phyloP scores from a whole-genome alignment of 2,797 vertebrate species.

The Diplodus puntazzo region DNA sequence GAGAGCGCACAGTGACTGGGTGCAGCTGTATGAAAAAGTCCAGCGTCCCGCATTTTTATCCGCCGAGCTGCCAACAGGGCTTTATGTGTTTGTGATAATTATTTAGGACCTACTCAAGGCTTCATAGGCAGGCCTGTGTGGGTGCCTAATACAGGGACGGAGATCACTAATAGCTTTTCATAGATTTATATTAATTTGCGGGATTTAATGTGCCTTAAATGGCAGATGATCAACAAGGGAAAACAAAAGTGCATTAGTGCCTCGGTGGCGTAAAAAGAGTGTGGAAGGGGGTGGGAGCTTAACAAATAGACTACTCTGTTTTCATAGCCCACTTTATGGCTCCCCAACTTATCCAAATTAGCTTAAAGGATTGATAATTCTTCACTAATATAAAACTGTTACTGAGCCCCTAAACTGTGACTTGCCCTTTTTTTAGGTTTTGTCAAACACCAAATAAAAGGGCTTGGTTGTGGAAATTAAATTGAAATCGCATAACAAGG shows the following conservation, averaged over 20 bases:
- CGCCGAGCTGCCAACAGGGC: background rate
- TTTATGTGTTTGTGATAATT: constrained; percentile 28
- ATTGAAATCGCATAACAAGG: constrained; percentile 89
- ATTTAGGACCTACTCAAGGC: constrained; percentile 42
- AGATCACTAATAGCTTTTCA: constrained; percentile 80
- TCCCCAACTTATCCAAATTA: constrained; percentile 90
- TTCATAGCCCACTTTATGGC: constrained; percentile 86
- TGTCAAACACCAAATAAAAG: constrained; percentile 86
- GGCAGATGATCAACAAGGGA: constrained; percentile 85
- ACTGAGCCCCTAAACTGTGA: constrained; percentile 88
- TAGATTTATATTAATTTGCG: constrained; percentile 88
- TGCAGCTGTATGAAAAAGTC: constrained; percentile 1
- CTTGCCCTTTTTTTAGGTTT: constrained; percentile 85
- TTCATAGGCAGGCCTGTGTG: constrained; percentile 51
- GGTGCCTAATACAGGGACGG: constrained; percentile 54
- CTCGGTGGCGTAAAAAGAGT: constrained; percentile 83
- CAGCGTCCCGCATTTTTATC: background rate
- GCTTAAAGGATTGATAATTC: constrained; percentile 92
- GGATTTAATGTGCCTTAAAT: constrained; percentile 86
- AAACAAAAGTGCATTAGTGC: constrained; percentile 87
- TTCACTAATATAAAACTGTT: constrained; percentile 90
- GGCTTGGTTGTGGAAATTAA: constrained; percentile 91
- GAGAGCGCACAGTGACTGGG: background rate
- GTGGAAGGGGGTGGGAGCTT: constrained; percentile 84
- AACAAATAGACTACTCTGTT: constrained; percentile 84